These are phyloP conservation scores for Pogona vitticeps DNA, from an alignment of 2,113 vertebrate species.

Conservation along the genomic window DNA sequence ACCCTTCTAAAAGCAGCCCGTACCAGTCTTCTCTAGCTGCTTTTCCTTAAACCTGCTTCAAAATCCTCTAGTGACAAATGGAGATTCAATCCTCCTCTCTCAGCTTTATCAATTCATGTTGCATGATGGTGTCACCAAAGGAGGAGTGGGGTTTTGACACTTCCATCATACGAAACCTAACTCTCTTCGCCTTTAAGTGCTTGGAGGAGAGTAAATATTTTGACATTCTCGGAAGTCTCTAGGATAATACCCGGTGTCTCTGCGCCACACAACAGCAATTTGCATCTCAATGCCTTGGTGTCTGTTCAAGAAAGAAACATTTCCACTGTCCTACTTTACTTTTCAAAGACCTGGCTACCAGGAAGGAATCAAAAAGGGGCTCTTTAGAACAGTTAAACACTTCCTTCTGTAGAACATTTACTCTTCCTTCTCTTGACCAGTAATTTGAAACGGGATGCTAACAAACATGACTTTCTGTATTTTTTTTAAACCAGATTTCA, in stretches of 20 bases:
- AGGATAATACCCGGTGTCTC: conserved; percentile 70
- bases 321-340: conserved; percentile 69
- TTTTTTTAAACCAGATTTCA: too few species aligned
- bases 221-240: conserved; percentile 73
- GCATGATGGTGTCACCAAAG: conserved; percentile 53
- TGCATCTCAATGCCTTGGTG: conserved; percentile 71
- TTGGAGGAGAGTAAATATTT: conserved; percentile 70
- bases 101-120: conserved; percentile 48
- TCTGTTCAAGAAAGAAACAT: conserved; percentile 64
- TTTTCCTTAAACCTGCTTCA: neutral
- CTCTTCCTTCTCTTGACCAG: neutral
- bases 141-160: conserved; percentile 56
- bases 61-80: conserved; percentile 4
- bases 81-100: neutral
- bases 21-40: neutral
- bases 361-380: neutral
- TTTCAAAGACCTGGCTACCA: conserved; percentile 56
- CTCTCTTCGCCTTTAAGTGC: conserved; percentile 60
- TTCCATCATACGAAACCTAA: conserved; percentile 56
- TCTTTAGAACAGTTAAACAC: neutral
- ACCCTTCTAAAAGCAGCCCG: neutral
- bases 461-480: neutral
- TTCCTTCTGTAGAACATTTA: neutral
- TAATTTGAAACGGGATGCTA: neutral
- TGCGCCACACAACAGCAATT: conserved; percentile 68